phyloP scores from a whole-genome alignment of 2,888 invertebrate genomes.

The Nemotelus nigrinus region DNA sequence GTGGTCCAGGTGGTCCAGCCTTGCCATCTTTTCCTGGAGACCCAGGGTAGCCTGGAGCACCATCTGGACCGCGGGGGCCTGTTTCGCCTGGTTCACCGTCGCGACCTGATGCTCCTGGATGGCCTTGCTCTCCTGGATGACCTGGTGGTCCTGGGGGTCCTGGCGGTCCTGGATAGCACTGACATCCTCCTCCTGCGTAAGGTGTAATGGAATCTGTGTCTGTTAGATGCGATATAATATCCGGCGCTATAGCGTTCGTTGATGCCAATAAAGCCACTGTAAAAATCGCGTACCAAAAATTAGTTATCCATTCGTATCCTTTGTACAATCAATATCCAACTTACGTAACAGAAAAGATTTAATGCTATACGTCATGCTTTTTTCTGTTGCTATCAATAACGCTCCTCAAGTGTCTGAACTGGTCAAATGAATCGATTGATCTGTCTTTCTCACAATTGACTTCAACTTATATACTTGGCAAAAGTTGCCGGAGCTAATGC shows the following conservation, averaged over 20 bases:
- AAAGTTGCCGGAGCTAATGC: slow-evolving; percentile 3
- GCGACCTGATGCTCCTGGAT: slow-evolving; percentile 53
- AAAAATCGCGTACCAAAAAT: background rate
- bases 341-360: slow-evolving; percentile 21
- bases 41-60: slow-evolving; percentile 52
- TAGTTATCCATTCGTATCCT: slow-evolving; percentile 19
- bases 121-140: slow-evolving; percentile 51
- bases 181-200: slow-evolving; percentile 27
- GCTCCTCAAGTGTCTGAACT: background rate
- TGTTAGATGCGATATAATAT: slow-evolving; percentile 41
- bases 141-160: slow-evolving; percentile 54
- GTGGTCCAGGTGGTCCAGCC: slow-evolving; percentile 52
- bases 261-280: slow-evolving; percentile 28
- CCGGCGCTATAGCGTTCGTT: slow-evolving; percentile 30
- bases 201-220: slow-evolving; percentile 26
- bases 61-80: slow-evolving; percentile 52
- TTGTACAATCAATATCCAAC: background rate
- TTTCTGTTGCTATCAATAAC: background rate
- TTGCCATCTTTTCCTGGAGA: slow-evolving; percentile 53
- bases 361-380: slow-evolving; percentile 14
- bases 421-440: slow-evolving; percentile 9
- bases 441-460: slow-evolving; percentile 32
- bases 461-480: slow-evolving; percentile 32
- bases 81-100: slow-evolving; percentile 53
- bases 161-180: slow-evolving; percentile 53